Percentiles rank a stretch among this genome's conserved stretches.
Evolutionary conservation across 2,797 vertebrate genomes (phyloP).

Genomic region (Sebastes dallii): DNA sequence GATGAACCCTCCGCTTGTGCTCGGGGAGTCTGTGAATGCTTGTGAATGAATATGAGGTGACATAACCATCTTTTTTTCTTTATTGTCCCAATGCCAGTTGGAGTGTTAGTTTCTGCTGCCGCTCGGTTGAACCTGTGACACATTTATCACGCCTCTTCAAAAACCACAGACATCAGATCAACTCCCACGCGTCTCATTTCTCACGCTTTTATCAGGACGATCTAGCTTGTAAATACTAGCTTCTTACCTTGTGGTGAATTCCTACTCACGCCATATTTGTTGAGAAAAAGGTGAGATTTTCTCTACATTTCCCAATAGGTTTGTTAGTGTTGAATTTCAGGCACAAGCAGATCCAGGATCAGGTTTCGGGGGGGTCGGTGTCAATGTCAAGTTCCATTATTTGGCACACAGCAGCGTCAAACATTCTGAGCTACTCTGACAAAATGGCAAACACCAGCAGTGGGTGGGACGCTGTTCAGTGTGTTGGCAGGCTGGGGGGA

Average conservation of each 20-base stretch:
- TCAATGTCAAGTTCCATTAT: slow-evolving; percentile 43
- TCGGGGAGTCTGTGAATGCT: not conserved
- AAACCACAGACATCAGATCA: slow-evolving; percentile 27
- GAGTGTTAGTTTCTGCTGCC: not conserved
- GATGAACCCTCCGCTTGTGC: slow-evolving; percentile 28
- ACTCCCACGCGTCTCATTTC: slow-evolving; percentile 25
- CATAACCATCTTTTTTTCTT: not conserved
- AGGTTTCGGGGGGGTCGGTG: not conserved
- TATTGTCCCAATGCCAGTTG: not conserved
- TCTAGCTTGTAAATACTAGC: not conserved
- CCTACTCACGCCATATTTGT: not conserved
- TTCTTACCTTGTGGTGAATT: not conserved
- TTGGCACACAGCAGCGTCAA: slow-evolving; percentile 50
- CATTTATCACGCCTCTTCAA: slow-evolving; percentile 19
- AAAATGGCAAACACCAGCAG: slow-evolving; percentile 35
- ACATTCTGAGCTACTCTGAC: slow-evolving; percentile 61
- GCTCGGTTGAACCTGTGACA: slow-evolving; percentile 1
- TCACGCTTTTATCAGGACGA: slow-evolving; percentile 7
- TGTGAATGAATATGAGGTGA: slow-evolving; percentile 13
- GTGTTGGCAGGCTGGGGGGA: slow-evolving; percentile 10
- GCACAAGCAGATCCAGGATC: not conserved
- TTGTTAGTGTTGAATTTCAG: not conserved
- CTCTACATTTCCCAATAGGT: not conserved
- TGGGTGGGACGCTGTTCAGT: slow-evolving; percentile 16
- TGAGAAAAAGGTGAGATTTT: not conserved